Evolutionary conservation across 2,797 vertebrate species (phyloP), one percentile per base, ranked within the genome.

Genomic region (Lateolabrax maculatus): DNA sequence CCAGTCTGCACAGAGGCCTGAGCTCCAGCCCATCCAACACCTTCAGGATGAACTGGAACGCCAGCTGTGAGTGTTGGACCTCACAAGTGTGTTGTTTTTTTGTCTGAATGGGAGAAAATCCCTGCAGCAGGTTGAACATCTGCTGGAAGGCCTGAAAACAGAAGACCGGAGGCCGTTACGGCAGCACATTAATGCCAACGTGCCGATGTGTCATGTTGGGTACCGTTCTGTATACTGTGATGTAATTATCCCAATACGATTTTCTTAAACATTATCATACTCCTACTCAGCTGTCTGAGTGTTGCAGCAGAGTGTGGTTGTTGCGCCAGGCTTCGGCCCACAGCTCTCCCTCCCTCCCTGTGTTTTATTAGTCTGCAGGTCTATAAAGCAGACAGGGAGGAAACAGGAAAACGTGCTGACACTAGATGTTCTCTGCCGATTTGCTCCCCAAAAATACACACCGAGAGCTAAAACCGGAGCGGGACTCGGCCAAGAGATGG

Each of bases 361-460:
- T n/a, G 49, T 31, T 76, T 89, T 67, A 84, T 81, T 21, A 67
- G 80, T 52, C 66, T 56, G 66, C 71, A 61, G 76, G 49, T 87
- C 79, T 53, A 69, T 70, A 71, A 89, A 79, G 60, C 58, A 39
- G 79, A 77, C 55, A 25, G 52, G 10, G 25, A 57, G 71, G 29
- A 79, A 67, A 70, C 10, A 6, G 64, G 29, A 68, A 55, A 75
- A 79, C 56, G 19, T 75, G 83, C 85, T 75, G 85, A 86, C 76
- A 71, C 78, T 9, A 1, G 36, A 79, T 64, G 65, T 85, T 77
- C 68, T 71, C 67, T 31, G 51, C 39, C 27, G 23, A 75, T 60
- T 76, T 43, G 21, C 69, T 77, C 36, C 46, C 73, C 76, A 46
- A 82, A 85, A 84, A 87, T 75, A 85, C 49, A 87, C 79, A 51